Evolutionary conservation across 2,113 vertebrate genomes (phyloP).

Genomic region (Rutilus rutilus): DNA sequence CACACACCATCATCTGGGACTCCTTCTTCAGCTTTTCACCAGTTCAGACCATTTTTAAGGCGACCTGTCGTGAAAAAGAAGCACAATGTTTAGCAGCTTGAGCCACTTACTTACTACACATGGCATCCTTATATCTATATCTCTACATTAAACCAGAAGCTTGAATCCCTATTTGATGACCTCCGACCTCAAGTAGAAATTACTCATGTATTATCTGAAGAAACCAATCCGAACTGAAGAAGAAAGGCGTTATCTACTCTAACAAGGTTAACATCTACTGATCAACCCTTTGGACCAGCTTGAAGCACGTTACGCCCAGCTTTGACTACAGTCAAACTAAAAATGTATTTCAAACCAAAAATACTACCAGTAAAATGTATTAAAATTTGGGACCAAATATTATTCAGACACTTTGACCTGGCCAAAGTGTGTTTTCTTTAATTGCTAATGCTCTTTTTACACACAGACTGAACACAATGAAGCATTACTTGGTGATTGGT

Average conservation of each 20-base stretch:
- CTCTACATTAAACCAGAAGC: not conserved
- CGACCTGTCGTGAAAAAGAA: not conserved
- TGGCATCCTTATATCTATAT: not conserved
- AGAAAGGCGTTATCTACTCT: not conserved
- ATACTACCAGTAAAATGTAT: no score
- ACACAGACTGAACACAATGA: no score
- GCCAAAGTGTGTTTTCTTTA: no score
- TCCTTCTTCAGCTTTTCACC: not conserved
- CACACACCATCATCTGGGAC: slow-evolving; percentile 2
- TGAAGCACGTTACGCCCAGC: not conserved
- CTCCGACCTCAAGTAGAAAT: not conserved
- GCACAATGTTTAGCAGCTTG: not conserved
- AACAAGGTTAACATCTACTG: not conserved
- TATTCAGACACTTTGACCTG: no score
- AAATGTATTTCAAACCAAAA: no score
- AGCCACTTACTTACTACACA: not conserved
- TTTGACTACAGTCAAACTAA: no score
- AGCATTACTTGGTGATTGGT: no score
- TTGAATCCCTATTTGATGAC: not conserved
- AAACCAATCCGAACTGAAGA: not conserved
- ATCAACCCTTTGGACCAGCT: not conserved
- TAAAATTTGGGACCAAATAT: no score
- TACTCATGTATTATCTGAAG: not conserved
- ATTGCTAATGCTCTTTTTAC: no score
- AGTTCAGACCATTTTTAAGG: not conserved